Conservation (phyloP, 2,113 vertebrate species). For the Petaurus breviceps region DNA sequence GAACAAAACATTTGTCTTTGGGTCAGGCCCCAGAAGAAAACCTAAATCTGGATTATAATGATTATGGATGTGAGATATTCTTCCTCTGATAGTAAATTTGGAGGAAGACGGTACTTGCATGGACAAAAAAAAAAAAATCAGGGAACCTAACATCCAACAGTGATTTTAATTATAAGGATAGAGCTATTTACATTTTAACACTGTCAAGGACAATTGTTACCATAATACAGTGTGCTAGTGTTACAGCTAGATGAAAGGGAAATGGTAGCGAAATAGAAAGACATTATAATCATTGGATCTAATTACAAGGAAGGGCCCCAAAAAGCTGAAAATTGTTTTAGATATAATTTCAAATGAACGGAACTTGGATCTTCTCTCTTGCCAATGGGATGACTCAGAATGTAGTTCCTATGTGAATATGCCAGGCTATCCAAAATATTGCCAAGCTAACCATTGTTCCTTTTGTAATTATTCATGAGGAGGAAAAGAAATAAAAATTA, state of each 20-base stretch:
- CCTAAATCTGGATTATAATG: constrained; percentile 54
- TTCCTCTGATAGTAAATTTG: constrained; percentile 57
- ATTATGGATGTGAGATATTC: constrained; percentile 44
- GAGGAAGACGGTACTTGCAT: constrained; percentile 46
- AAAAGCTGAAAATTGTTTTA: constrained; percentile 43
- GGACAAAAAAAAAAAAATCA: constrained; percentile 12
- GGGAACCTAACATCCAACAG: constrained; percentile 35
- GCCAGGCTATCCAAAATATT: constrained; percentile 58
- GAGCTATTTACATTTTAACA: constrained; percentile 70
- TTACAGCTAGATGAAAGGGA: constrained; percentile 41
- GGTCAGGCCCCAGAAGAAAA: constrained; percentile 35
- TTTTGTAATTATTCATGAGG: constrained; percentile 32
- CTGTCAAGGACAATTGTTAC: constrained; percentile 38
- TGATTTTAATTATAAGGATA: constrained; percentile 71
- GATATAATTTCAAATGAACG: constrained; percentile 59
- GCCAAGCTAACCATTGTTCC: constrained; percentile 45
- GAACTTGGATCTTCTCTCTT: constrained; percentile 66
- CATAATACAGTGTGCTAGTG: constrained; percentile 26
- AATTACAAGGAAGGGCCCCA: constrained; percentile 48
- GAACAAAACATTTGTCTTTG: background rate
- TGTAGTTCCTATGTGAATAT: constrained; percentile 58
- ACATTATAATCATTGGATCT: constrained; percentile 60
- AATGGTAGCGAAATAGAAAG: constrained; percentile 56
- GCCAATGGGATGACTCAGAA: constrained; percentile 63
- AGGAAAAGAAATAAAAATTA: constrained; percentile 60